These are phyloP conservation scores for Hetaerina americana DNA, from an alignment of 1,140 invertebrate genomes.

Conservation along the genomic window DNA sequence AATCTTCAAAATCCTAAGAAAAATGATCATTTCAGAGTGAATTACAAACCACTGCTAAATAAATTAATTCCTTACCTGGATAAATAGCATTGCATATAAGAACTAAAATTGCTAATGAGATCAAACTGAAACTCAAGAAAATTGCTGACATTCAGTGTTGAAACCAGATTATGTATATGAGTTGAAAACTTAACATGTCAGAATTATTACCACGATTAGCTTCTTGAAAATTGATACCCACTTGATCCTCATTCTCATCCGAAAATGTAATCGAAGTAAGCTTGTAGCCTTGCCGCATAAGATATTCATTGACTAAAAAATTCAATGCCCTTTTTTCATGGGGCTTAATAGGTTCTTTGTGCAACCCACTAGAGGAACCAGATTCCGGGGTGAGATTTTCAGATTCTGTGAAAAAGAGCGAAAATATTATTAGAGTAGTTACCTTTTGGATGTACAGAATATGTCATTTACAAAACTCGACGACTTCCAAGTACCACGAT, in stretches of 20 bases:
- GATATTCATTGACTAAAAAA: conserved; percentile 80
- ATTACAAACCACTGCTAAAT: conserved; percentile 8
- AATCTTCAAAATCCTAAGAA: conserved; percentile 76
- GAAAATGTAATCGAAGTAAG: conserved; percentile 83
- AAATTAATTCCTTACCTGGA: not conserved
- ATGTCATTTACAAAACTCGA: too few species aligned
- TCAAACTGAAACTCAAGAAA: conserved; percentile 4
- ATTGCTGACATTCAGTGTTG: not conserved
- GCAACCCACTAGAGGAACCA: conserved; percentile 23
- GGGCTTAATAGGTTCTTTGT: conserved; percentile 52
- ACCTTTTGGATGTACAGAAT: too few species aligned
- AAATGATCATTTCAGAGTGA: conserved; percentile 9
- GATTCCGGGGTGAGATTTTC: conserved; percentile 44
- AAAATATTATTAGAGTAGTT: conserved; percentile 12
- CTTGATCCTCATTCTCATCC: conserved; percentile 83
- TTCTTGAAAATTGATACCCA: conserved; percentile 23
- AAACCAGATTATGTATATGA: not conserved
- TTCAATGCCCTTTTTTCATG: conserved; percentile 75
- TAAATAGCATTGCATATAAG: conserved; percentile 4
- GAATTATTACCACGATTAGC: not conserved
- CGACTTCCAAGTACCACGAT: too few species aligned
- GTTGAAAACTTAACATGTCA: not conserved
- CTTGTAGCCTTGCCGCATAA: conserved; percentile 68
- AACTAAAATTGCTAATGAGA: conserved; percentile 5
- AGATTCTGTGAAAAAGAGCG: conserved; percentile 36